Base-by-base conservation (phyloP, 2,888 invertebrate genomes). In the Cryptocephalus primarius region DNA sequence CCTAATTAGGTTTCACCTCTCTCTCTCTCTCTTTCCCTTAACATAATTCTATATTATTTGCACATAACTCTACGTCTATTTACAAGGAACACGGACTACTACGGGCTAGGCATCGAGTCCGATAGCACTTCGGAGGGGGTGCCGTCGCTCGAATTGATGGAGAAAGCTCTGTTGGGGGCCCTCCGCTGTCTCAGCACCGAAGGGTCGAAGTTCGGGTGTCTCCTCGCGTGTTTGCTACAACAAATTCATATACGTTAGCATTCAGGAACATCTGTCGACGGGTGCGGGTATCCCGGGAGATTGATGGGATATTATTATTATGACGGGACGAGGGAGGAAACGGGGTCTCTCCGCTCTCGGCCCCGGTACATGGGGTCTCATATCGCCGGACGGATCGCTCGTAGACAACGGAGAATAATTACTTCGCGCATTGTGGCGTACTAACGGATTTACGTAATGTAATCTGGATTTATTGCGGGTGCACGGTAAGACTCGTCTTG, bases 161-260 rank as follows among this genome's bases (percentile, higher is more conserved):
- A 74, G 55, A 71, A 71, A 33, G 74, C 71, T 59, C 72, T 64
- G 59, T 73, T 70, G 12, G 75, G 72, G 40, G 74, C 70, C 43
- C 75, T 61, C 32, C 75, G 66, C 57, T 76, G 75, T 47, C 75
- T 61, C 45, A 77, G 64, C 52, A 77, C 73, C 22, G 74, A 72
- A 9, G 78, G 76, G 58, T 77, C 75, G 63, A 79, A 80, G 58
- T 79, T 74, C 14, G 79, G 79, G 62, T 80, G 80, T 49, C 80
- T 69, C 44, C 76, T 65, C 8, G 78, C 79, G 60, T 80, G 80
- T 68, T 80, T 80, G 62, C 77, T 79, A 70, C 32, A 71, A 72
- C 50, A 58, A 60, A 56, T 40, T 40, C 10, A 22, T 22, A 22
- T 22, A 22, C 22, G 22, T 22, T 22, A 22, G 22, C 22, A 22